A percentile compares a stretch with the other conserved stretches of the same genome.
phyloP scores from a whole-genome alignment of 2,888 invertebrate genomes.

The Ornithoptera alexandrae region DNA sequence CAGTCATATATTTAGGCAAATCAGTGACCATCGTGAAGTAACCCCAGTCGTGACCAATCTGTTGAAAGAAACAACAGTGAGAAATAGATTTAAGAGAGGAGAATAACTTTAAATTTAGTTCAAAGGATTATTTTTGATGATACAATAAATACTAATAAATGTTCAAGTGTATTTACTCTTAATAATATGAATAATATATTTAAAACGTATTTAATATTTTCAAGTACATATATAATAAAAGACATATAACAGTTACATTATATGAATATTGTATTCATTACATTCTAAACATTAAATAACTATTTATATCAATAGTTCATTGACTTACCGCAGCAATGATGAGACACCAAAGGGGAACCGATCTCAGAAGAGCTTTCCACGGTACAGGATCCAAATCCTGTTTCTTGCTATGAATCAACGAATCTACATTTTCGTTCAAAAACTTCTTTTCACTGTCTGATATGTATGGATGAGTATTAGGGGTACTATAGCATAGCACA shows the following conservation, averaged over 20 bases:
- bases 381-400: slow-evolving; percentile 80
- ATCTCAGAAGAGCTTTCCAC: slow-evolving; percentile 84
- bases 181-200: too few relatives aligned
- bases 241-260: too few relatives aligned
- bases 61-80: slow-evolving; percentile 29
- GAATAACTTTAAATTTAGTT: too few relatives aligned
- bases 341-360: slow-evolving; percentile 84
- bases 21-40: slow-evolving; percentile 86
- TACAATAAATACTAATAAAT: too few relatives aligned
- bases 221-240: too few relatives aligned
- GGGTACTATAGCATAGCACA: slow-evolving; percentile 73
- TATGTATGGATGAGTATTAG: slow-evolving; percentile 77
- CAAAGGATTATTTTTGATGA: too few relatives aligned
- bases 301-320: not conserved
- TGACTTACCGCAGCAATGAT: slow-evolving; percentile 83
- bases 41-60: slow-evolving; percentile 85
- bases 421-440: slow-evolving; percentile 79
- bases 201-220: too few relatives aligned
- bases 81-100: not conserved
- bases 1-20: slow-evolving; percentile 85
- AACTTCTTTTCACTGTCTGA: slow-evolving; percentile 75
- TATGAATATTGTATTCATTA: not conserved
- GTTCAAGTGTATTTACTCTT: too few relatives aligned
- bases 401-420: slow-evolving; percentile 67
- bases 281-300: too few relatives aligned